Percentiles rank a stretch among this genome's conserved stretches.
Evolutionary conservation across 2,888 invertebrate species (phyloP).

Genomic region (Allacma fusca): DNA sequence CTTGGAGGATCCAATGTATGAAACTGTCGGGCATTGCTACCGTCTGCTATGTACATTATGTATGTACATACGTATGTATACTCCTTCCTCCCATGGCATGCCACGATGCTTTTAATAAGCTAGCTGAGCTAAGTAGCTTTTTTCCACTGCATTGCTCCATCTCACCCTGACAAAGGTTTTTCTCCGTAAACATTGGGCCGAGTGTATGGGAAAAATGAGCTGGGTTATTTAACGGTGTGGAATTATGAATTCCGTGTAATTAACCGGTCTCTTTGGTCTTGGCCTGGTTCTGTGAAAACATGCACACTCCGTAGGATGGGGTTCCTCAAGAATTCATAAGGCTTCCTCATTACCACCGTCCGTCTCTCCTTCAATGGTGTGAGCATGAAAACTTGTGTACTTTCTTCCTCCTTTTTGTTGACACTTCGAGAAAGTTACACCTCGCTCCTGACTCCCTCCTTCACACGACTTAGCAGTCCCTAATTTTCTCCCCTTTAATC

Average conservation of each 20-base stretch:
- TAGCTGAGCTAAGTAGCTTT: no score
- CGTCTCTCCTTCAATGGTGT: not conserved
- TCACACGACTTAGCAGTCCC: not conserved
- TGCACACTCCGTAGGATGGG: not conserved
- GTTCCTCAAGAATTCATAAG: constrained; percentile 7
- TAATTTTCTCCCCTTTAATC: not conserved
- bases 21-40: no score
- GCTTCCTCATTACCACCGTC: constrained; percentile 1
- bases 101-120: no score
- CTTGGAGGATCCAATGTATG: no score
- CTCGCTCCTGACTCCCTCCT: no score
- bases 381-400: constrained; percentile 4
- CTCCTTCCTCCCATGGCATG: no score
- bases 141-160: no score
- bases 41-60: no score
- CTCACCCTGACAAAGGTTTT: no score
- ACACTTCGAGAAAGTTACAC: constrained; percentile 2
- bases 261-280: constrained; percentile 12
- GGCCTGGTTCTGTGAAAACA: not conserved
- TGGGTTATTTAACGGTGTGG: constrained; percentile 4
- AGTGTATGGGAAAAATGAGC: not conserved
- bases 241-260: not conserved
- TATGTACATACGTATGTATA: no score
- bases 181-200: not conserved
- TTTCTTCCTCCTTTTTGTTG: not conserved